A percentile compares a stretch with the other conserved stretches of the same genome.
Evolutionary conservation across 2,888 invertebrate genomes (phyloP).

Genomic region (Hypomecis atomaria): DNA sequence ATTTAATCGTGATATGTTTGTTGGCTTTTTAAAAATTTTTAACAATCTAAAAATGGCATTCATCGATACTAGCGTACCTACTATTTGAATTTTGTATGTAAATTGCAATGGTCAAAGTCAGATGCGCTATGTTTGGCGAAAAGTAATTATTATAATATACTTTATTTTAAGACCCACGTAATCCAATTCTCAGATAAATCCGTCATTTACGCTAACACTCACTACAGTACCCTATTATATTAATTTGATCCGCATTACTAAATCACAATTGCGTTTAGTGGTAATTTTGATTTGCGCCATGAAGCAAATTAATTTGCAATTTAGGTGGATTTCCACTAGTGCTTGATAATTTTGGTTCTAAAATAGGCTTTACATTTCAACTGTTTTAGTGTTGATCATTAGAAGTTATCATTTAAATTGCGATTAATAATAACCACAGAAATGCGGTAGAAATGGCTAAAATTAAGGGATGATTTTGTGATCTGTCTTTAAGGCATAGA

Average conservation of each 20-base stretch:
- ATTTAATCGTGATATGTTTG: too few species aligned
- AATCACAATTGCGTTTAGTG: conserved; percentile 44
- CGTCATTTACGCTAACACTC: conserved; percentile 8
- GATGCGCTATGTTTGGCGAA: too few species aligned
- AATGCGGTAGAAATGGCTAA: not conserved
- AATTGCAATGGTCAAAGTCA: too few species aligned
- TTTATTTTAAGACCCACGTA: too few species aligned
- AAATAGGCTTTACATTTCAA: conserved; percentile 23
- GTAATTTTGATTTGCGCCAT: conserved; percentile 43
- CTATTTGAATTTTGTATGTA: too few species aligned
- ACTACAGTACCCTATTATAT: conserved; percentile 33
- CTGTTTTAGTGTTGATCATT: conserved; percentile 13
- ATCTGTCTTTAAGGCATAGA: not conserved
- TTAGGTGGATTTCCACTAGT: conserved; percentile 38
- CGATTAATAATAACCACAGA: conserved; percentile 8
- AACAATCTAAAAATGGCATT: too few species aligned
- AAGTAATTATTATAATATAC: too few species aligned
- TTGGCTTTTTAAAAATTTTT: too few species aligned
- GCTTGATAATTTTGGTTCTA: conserved; percentile 33
- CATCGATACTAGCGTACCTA: too few species aligned
- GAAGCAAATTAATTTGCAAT: conserved; percentile 43
- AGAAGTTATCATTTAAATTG: conserved; percentile 21
- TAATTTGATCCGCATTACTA: conserved; percentile 38
- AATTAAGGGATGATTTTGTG: conserved; percentile 7
- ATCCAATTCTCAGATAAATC: conserved; percentile 16